A percentile compares a stretch with the other conserved stretches of the same genome.
phyloP scores from a whole-genome alignment of 92 coral and sea anemone genomes.

The Epizoanthus illoricatus region DNA sequence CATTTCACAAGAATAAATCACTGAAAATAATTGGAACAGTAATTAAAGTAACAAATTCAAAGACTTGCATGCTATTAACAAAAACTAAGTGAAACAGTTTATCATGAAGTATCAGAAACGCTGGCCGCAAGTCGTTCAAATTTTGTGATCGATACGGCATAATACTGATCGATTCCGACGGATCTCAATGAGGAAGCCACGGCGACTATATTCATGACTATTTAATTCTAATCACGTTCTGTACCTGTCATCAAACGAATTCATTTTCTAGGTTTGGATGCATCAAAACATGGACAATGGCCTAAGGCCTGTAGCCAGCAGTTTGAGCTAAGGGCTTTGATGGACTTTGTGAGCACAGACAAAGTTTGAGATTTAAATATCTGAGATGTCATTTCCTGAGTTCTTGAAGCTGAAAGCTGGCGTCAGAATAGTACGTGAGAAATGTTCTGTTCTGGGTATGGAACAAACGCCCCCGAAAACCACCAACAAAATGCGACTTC shows the following conservation, averaged over 20 bases:
- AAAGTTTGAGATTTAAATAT: no score
- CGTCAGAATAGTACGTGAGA: no score
- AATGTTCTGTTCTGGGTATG: no score
- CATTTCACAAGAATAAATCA: constrained; percentile 14
- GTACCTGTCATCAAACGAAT: neutral
- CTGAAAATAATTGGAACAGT: neutral
- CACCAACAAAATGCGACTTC: no score
- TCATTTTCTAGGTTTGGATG: neutral
- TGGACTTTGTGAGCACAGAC: no score
- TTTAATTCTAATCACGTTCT: constrained; percentile 22
- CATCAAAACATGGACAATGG: neutral
- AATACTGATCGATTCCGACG: neutral
- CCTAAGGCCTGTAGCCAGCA: no score
- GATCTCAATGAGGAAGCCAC: constrained; percentile 14
- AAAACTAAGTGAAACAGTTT: neutral
- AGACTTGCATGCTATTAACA: neutral
- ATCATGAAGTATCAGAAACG: neutral
- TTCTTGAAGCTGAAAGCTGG: no score
- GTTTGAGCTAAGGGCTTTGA: no score
- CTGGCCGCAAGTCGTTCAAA: neutral
- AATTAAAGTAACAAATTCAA: neutral
- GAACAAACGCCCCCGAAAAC: no score
- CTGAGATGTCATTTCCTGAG: no score
- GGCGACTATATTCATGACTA: neutral
- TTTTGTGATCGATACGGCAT: neutral